Percentiles rank a stretch among this genome's conserved stretches.
Evolutionary conservation across 2,888 invertebrate genomes (phyloP).

Genomic region (Acleris laterana): DNA sequence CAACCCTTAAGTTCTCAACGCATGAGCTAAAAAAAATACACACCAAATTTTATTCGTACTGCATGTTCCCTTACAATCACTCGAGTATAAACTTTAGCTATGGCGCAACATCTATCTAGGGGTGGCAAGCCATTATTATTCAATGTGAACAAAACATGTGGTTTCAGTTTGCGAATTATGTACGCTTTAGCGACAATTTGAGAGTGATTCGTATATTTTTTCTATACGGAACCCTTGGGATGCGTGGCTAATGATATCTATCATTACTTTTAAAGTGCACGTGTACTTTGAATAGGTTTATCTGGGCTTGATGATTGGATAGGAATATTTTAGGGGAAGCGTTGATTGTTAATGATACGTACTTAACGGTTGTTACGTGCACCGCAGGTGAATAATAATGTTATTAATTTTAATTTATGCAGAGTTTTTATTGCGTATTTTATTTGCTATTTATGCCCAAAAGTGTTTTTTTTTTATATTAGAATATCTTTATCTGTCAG

Average conservation of each 20-base stretch:
- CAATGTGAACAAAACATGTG: constrained; percentile 80
- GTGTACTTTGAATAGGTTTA: constrained; percentile 57
- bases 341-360: constrained; percentile 36
- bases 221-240: constrained; percentile 55
- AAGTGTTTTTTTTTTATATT: too few relatives aligned
- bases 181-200: constrained; percentile 76
- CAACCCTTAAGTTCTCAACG: constrained; percentile 48
- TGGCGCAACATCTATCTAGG: constrained; percentile 44
- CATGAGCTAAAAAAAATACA: constrained; percentile 1
- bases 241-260: constrained; percentile 63
- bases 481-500: too few relatives aligned
- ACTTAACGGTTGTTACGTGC: constrained; percentile 19
- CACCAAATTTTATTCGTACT: constrained; percentile 41
- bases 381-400: constrained; percentile 17
- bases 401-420: too few relatives aligned
- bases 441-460: too few relatives aligned
- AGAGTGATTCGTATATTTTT: constrained; percentile 77
- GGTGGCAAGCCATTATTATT: constrained; percentile 66
- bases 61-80: constrained; percentile 36
- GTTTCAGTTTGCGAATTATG: constrained; percentile 66
- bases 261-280: constrained; percentile 65
- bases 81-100: constrained; percentile 46
- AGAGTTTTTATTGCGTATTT: too few relatives aligned
- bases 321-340: constrained; percentile 31
- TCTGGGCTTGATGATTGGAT: constrained; percentile 36